Conservation (phyloP, 2,113 vertebrate species). For the Propithecus coquereli region DNA sequence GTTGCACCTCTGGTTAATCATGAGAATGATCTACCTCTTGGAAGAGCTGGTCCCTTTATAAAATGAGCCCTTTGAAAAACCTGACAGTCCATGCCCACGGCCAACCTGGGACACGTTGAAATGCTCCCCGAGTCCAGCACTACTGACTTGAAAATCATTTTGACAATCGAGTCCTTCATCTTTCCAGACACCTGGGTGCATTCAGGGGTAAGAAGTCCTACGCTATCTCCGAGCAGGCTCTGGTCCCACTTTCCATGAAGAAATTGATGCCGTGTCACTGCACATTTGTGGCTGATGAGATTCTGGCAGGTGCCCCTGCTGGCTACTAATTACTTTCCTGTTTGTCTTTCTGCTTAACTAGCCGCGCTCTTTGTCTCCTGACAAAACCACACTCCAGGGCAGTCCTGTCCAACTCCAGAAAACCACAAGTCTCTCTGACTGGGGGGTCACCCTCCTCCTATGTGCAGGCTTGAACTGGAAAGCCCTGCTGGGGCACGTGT, state of each 20-base stretch:
- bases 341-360: constrained; percentile 60
- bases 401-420: background rate
- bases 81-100: background rate
- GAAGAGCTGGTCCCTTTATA: background rate
- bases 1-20: background rate
- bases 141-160: background rate
- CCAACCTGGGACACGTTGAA: background rate
- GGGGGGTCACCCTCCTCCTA: background rate
- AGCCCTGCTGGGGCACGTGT: background rate
- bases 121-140: background rate
- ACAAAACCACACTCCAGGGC: background rate
- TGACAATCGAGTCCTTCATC: background rate
- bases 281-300: background rate
- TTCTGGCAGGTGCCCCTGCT: constrained; percentile 1
- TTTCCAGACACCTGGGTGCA: background rate
- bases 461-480: accelerated
- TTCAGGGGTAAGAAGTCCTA: background rate
- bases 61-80: background rate
- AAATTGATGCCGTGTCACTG: background rate
- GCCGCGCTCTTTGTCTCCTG: background rate
- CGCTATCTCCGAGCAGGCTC: background rate
- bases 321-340: constrained; percentile 7
- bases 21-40: background rate
- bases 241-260: background rate
- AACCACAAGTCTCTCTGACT: background rate